Evolutionary conservation across 2,888 invertebrate genomes (phyloP), one percentile per base, ranked within the genome.

Genomic region (Xanthostigma xanthostigma): DNA sequence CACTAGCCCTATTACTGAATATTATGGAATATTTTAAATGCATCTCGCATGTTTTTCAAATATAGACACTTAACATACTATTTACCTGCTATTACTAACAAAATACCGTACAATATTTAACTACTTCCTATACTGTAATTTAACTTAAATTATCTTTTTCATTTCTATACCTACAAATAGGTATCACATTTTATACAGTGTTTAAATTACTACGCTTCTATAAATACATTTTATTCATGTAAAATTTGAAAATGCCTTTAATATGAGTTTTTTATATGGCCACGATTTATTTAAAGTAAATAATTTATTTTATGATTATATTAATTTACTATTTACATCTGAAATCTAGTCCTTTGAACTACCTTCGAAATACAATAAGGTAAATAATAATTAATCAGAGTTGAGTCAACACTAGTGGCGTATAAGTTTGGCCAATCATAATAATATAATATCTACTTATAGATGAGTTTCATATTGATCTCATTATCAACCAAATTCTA

Each of bases 21-120:
- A 60, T 62, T 58, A 57, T 60, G 64, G 64, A 66, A 66, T 65
- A 63, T 62, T 63, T 62, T 60, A 62, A 62, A 62, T 63, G 61
- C 62, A 59, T 58, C 56, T 56, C 55, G 58, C 56, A 56, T 56
- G 53, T 47, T 47, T 45, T 46, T 36, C 14, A 36, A 14, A 34
- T 37, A 48, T 43, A 48, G 43, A 48, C 48, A 48, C 48, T 48
- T 43, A 48, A 36, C 37, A 43, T 42, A 36, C 46, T 27, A 27
- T 27, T n/a, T 27, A 27, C 27, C 27, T 27, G 27, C 27, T 27
- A 27, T 27, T 27, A 27, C 27, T 46, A 46, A 34, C 34, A 27
- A 46, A 41, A 46, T 46, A 39, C 40, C 40, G 41, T 46, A 40
- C 17, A 40, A 46, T 40, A 27, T 27, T 36, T 36, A 36, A 27